These are phyloP conservation scores for Megaustenia siamemsis DNA, from an alignment of 2,888 invertebrate genomes.

Conservation along the genomic window DNA sequence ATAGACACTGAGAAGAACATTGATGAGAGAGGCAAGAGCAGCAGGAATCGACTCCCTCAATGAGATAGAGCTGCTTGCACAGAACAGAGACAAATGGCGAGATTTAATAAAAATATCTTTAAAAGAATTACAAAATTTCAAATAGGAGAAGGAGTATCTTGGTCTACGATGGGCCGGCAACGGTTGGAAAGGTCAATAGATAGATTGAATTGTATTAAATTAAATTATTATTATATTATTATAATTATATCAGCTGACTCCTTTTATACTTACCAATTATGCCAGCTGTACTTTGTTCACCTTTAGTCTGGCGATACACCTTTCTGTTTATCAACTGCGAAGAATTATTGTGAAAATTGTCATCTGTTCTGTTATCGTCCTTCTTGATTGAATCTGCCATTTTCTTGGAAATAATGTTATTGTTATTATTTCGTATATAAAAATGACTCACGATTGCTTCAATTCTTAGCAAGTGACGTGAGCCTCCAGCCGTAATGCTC, in stretches of 20 bases:
- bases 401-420: background rate
- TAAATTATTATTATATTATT: too few species aligned
- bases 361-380: background rate
- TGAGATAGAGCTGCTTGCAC: too few species aligned
- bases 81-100: background rate
- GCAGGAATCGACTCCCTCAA: too few species aligned
- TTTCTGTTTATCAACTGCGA: slow-evolving; percentile 13
- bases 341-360: background rate
- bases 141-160: background rate
- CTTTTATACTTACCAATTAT: slow-evolving; percentile 58
- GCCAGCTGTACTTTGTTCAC: slow-evolving; percentile 60
- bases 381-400: background rate
- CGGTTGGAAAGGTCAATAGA: too few species aligned
- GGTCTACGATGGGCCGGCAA: background rate
- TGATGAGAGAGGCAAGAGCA: too few species aligned
- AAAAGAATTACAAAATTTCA: background rate
- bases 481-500: background rate
- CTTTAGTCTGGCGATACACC: slow-evolving; percentile 43
- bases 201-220: background rate
- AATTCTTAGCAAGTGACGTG: slow-evolving; percentile 18
- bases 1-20: too few species aligned
- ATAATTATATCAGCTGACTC: too few species aligned
- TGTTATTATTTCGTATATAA: background rate
- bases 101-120: background rate
- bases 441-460: slow-evolving; percentile 25